A percentile compares a stretch with the other conserved stretches of the same genome.
Conservation (phyloP, 2,113 vertebrate species). For the Zapus hudsonius region DNA sequence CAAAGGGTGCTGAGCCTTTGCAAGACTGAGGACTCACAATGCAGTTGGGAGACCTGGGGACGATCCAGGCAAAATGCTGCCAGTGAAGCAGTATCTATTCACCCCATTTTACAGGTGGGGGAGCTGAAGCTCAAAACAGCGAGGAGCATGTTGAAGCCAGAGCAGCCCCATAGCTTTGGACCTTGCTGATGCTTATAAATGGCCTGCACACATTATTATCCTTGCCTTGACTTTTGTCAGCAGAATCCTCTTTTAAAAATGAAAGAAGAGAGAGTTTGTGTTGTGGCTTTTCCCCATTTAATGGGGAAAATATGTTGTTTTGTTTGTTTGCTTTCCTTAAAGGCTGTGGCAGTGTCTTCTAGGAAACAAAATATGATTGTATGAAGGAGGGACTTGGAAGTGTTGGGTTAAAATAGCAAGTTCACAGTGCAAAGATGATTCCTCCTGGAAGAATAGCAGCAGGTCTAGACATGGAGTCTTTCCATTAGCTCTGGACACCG, state of each 20-base stretch:
- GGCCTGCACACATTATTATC: too few relatives aligned
- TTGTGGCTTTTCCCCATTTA: neutral
- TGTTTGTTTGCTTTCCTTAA: neutral
- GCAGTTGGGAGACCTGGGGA: rapidly evolving
- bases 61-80: neutral
- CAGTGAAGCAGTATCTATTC: neutral
- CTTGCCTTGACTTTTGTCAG: neutral
- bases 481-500: too few relatives aligned
- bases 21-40: neutral
- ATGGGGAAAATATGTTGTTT: neutral
- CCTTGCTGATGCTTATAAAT: too few relatives aligned
- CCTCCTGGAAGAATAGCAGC: too few relatives aligned
- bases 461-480: too few relatives aligned
- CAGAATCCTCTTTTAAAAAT: too few relatives aligned
- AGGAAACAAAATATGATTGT: too few relatives aligned
- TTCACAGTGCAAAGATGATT: too few relatives aligned
- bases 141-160: too few relatives aligned
- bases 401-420: too few relatives aligned
- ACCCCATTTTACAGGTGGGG: neutral
- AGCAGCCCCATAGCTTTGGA: too few relatives aligned
- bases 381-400: too few relatives aligned
- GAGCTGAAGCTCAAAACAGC: neutral
- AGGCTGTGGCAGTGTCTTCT: neutral
- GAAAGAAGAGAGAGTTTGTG: neutral
- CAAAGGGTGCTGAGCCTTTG: neutral